Evolutionary conservation across 2,888 invertebrate species (phyloP), one percentile per base, ranked within the genome.

Genomic region (Chrysolina haemoptera): DNA sequence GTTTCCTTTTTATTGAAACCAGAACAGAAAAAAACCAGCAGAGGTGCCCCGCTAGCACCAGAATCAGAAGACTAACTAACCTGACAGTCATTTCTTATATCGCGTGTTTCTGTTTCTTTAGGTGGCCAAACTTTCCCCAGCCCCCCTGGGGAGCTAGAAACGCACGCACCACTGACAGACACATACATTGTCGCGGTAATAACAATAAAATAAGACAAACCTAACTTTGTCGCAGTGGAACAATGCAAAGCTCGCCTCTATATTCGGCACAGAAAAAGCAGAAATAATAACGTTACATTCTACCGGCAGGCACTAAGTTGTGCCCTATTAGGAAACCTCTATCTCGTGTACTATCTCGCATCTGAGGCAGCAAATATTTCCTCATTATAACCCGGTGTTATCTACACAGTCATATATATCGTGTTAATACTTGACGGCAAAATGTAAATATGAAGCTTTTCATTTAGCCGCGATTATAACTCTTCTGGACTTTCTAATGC

Each of bases 401-500:
- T 70, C 70, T 40, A 35, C 43, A 59, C 63, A 63, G 70, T 64
- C 50, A 63, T 63, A 64, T 59, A 59, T 59, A 59, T 59, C 59
- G 59, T 59, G 12, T n/a, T 55, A 55, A 35, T 27, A 27, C 12
- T 35, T 14, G 55, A 70, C 67, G 55, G 59, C 53, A 64, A 70
- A 67, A 74, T 70, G 67, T 67, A 68, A 74, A 74, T 68, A 63
- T 70, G 46, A 66, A 53, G 50, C 70, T 74, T 74, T 68, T 66
- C 68, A 55, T 71, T 67, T 63, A 53, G 66, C 66, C 63, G 63
- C 70, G 53, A 35, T 68, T 70, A 66, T 62, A 62, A 62, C 63
- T 63, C 50, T 68, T 68, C 67, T 64, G 55, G 67, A 74, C 74
- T 74, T 74, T 74, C 74, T 74, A 74, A 74, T 74, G 74, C 66